These are phyloP conservation scores for Drosophila ercepeae DNA, from an alignment of 1,140 invertebrate genomes.

Conservation along the genomic window DNA sequence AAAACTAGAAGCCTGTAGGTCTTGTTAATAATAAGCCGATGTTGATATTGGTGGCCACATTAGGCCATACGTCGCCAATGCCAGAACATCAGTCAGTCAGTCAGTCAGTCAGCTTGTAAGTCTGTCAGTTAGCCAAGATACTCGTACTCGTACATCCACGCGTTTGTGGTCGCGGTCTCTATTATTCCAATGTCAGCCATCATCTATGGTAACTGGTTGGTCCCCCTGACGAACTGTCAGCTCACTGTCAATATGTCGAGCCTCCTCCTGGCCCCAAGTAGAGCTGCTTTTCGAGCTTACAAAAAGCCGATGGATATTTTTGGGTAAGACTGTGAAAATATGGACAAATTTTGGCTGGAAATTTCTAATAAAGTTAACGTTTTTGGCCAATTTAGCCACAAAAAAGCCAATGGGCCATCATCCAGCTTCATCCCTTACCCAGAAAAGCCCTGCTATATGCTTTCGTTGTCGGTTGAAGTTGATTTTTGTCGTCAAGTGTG, in stretches of 20 bases:
- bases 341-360: background rate
- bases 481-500: constrained; percentile 63
- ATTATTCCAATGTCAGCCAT: constrained; percentile 23
- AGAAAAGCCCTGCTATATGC: constrained; percentile 15
- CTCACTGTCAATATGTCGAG: constrained; percentile 69
- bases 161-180: constrained; percentile 25
- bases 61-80: constrained; percentile 69
- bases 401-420: background rate
- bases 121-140: constrained; percentile 51
- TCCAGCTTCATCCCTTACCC: background rate
- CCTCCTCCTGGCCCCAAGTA: constrained; percentile 1
- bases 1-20: background rate
- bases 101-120: constrained; percentile 10
- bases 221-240: constrained; percentile 69
- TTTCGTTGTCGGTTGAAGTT: constrained; percentile 41
- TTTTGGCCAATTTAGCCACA: constrained; percentile 1
- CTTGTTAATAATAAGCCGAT: constrained; percentile 58
- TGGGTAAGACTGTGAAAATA: background rate
- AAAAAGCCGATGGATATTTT: background rate
- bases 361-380: no score
- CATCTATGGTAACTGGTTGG: constrained; percentile 36
- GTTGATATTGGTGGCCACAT: constrained; percentile 72
- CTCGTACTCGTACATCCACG: constrained; percentile 36
- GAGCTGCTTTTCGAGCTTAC: background rate
- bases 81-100: constrained; percentile 29